Conservation (phyloP, 2,797 vertebrate species). For the Clarias laeviceps region DNA sequence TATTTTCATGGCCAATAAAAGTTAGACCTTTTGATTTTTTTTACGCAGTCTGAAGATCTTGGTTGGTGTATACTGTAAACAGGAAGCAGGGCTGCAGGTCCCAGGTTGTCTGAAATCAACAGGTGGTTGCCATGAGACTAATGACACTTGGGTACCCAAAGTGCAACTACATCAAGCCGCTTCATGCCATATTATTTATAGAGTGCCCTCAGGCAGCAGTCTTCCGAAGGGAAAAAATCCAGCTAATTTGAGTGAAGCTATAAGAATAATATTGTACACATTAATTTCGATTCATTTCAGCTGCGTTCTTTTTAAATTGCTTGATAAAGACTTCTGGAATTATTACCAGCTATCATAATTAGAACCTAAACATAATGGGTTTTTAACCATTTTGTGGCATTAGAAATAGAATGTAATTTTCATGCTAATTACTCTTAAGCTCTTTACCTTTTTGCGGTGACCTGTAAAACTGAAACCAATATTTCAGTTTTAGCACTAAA, state of each 20-base stretch:
- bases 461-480: neutral
- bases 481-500: neutral
- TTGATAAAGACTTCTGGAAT: neutral
- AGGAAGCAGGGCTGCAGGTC: conserved; percentile 18
- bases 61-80: conserved; percentile 5
- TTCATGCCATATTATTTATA: conserved; percentile 36
- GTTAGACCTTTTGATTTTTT: neutral
- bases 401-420: neutral
- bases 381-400: neutral
- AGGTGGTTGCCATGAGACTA: conserved; percentile 46
- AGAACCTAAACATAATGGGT: neutral
- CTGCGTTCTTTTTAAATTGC: neutral
- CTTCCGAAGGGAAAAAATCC: neutral
- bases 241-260: neutral
- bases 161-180: conserved; percentile 29
- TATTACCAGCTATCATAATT: neutral
- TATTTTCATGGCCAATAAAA: too few species aligned
- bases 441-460: neutral
- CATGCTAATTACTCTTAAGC: neutral
- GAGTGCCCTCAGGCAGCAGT: conserved; percentile 10
- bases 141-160: conserved; percentile 39
- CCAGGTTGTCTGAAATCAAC: conserved; percentile 23
- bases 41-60: neutral
- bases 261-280: neutral
- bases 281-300: neutral